Evolutionary conservation across 2,113 vertebrate species (phyloP).

Genomic region (Monopterus albus): DNA sequence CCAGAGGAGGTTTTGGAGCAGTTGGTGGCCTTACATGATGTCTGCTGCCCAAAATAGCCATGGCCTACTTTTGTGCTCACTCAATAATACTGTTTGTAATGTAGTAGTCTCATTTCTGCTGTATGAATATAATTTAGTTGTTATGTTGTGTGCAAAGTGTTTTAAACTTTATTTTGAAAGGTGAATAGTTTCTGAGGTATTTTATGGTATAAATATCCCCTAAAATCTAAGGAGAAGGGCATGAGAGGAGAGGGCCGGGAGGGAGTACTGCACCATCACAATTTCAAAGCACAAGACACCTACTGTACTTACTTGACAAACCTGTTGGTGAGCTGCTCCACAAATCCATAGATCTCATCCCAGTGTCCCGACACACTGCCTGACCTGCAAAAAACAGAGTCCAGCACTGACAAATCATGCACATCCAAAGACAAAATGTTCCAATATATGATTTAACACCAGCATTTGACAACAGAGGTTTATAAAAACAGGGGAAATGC

Average conservation of each 20-base stretch:
- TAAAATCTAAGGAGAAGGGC: neutral
- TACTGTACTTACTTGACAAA: conserved; percentile 88
- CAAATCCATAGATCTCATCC: conserved; percentile 92
- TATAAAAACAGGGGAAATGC: neutral
- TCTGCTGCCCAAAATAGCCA: conserved; percentile 53
- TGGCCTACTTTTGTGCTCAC: conserved; percentile 46
- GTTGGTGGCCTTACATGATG: conserved; percentile 44
- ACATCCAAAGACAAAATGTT: neutral
- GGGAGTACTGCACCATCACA: neutral
- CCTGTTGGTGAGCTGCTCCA: conserved; percentile 89
- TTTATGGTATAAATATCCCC: neutral
- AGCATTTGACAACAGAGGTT: neutral
- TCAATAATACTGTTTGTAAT: neutral
- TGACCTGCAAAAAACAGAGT: conserved; percentile 81
- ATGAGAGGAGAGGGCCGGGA: neutral
- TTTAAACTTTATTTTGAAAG: neutral
- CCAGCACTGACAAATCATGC: neutral
- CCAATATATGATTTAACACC: neutral
- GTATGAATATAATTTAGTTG: neutral
- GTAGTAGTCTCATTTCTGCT: neutral
- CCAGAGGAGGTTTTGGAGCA: conserved; percentile 43
- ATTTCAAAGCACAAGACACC: neutral
- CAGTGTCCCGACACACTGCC: conserved; percentile 92
- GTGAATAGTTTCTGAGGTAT: neutral
- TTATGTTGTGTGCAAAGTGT: too few relatives aligned